phyloP scores from a whole-genome alignment of 2,888 invertebrate species.

The Margaritifera margaritifera region DNA sequence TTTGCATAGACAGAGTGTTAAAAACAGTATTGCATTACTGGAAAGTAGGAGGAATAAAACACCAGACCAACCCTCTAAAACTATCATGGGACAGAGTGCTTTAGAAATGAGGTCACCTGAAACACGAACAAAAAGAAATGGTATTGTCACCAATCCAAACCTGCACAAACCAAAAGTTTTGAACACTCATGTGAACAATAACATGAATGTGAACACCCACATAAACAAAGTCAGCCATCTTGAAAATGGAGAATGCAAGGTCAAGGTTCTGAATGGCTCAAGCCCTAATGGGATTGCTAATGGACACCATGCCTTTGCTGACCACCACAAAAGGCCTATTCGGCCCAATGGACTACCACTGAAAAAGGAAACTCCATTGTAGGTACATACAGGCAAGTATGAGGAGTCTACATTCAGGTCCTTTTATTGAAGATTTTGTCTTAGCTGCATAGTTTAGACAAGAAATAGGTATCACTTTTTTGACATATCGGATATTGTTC shows the following conservation, averaged over 20 bases:
- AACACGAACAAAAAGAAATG: constrained; percentile 68
- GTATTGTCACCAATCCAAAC: constrained; percentile 73
- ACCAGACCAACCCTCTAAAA: constrained; percentile 46
- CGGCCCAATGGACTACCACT: constrained; percentile 84
- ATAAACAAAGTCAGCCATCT: constrained; percentile 28
- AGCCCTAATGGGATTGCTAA: constrained; percentile 1
- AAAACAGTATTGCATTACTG: constrained; percentile 42
- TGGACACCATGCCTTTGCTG: constrained; percentile 4
- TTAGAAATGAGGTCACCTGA: constrained; percentile 68
- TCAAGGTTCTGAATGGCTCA: constrained; percentile 10
- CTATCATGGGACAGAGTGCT: constrained; percentile 58
- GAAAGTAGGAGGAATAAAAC: constrained; percentile 41
- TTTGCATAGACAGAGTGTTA: constrained; percentile 47
- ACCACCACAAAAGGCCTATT: constrained; percentile 32
- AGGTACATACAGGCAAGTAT: constrained; percentile 42
- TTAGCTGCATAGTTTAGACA: too few relatives aligned
- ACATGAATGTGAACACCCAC: constrained; percentile 6
- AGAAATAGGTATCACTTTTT: too few relatives aligned
- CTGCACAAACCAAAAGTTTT: constrained; percentile 55
- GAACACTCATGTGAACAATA: constrained; percentile 37
- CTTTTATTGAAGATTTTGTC: too few relatives aligned
- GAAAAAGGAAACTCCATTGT: constrained; percentile 86
- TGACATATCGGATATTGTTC: too few relatives aligned
- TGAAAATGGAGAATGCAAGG: constrained; percentile 23
- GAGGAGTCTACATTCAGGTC: too few relatives aligned